Evolutionary conservation across 2,113 vertebrate genomes (phyloP).

Genomic region (Ageneiosus marmoratus): DNA sequence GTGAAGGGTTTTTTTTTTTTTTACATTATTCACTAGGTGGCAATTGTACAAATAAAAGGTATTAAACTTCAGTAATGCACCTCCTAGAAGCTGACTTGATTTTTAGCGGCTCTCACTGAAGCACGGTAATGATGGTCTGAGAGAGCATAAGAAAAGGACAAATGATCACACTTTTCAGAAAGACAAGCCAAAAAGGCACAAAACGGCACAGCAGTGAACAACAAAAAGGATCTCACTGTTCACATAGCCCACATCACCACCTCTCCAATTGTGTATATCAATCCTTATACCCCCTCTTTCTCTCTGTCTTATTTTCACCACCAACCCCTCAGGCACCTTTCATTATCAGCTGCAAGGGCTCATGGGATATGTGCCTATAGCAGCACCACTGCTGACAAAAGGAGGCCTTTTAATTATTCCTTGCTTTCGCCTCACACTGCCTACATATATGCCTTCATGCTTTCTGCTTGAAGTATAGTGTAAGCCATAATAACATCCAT

Average conservation of each 20-base stretch:
- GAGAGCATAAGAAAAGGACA: neutral
- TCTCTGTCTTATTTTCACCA: constrained; percentile 22
- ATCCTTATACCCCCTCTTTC: neutral
- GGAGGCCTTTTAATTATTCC: constrained; percentile 57
- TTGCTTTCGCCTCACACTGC: constrained; percentile 30
- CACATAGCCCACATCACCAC: constrained; percentile 13
- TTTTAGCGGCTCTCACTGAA: too few relatives aligned
- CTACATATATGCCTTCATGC: constrained; percentile 53
- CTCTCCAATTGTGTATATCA: neutral
- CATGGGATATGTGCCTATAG: constrained; percentile 47
- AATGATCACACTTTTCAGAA: neutral
- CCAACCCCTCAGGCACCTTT: constrained; percentile 42
- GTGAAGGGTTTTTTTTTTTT: too few relatives aligned
- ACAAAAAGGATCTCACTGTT: constrained; percentile 23
- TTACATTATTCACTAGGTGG: too few relatives aligned
- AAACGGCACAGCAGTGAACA: neutral
- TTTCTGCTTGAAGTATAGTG: constrained; percentile 53
- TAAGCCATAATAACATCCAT: neutral
- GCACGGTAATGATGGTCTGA: neutral
- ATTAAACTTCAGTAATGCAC: too few relatives aligned
- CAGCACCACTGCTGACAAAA: constrained; percentile 28
- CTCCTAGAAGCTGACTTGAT: too few relatives aligned
- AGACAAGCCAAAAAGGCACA: neutral
- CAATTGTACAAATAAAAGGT: too few relatives aligned
- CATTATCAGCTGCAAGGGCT: constrained; percentile 51